Evolutionary conservation across 2,888 invertebrate genomes (phyloP).

Genomic region (Sarcophaga variegata): DNA sequence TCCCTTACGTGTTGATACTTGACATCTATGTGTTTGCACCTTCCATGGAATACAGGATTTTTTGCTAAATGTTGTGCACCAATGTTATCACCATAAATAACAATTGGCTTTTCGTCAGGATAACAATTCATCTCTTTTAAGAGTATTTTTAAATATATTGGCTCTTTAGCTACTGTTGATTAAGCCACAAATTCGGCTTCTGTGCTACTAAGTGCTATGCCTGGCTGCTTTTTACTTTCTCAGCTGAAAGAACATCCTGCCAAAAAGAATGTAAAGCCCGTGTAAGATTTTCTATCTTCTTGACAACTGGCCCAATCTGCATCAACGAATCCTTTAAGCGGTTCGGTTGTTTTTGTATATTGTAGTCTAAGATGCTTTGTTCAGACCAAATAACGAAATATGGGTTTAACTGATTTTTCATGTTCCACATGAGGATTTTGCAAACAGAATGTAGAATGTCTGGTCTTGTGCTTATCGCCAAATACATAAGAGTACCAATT

Average conservation of each 20-base stretch:
- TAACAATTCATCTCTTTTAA: neutral
- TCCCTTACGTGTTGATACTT: no score
- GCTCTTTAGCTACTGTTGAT: neutral
- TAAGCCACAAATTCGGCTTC: neutral
- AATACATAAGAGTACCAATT: slow-evolving; percentile 28
- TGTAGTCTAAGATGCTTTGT: no score
- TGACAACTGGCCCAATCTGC: neutral
- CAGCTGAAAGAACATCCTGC: no score
- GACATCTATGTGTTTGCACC: no score
- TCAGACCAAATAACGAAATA: neutral
- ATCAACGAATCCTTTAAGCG: neutral
- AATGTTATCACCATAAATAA: no score
- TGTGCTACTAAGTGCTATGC: slow-evolving; percentile 10
- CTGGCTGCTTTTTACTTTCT: neutral
- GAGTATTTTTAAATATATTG: neutral
- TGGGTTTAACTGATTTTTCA: neutral
- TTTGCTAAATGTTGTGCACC: no score
- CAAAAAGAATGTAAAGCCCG: no score
- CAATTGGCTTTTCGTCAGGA: neutral
- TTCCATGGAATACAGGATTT: no score
- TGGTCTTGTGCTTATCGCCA: slow-evolving; percentile 24
- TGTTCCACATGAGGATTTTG: neutral
- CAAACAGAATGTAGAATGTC: slow-evolving; percentile 4
- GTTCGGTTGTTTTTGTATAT: no score
- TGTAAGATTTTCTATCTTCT: neutral